phyloP scores from a whole-genome alignment of 2,888 invertebrate species.

The Orchestes rusci region DNA sequence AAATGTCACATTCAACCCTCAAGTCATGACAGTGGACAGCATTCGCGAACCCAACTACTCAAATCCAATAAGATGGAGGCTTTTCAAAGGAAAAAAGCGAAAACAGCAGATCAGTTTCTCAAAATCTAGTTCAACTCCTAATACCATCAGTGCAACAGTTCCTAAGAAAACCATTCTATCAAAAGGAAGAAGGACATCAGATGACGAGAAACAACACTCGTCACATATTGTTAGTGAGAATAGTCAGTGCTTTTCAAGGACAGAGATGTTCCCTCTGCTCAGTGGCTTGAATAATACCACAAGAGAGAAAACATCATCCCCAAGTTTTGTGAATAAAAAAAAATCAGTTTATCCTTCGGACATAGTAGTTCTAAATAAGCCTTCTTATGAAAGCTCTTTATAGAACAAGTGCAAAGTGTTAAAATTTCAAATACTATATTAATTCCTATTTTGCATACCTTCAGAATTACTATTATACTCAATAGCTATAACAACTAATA shows the following conservation, averaged over 20 bases:
- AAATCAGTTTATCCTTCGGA: slow-evolving; percentile 57
- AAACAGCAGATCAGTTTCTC: slow-evolving; percentile 20
- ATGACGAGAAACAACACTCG: slow-evolving; percentile 8
- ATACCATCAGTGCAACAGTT: slow-evolving; percentile 16
- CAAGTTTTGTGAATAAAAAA: slow-evolving; percentile 54
- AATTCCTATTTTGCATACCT: too few relatives aligned
- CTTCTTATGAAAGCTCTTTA: slow-evolving; percentile 49
- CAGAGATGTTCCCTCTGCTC: slow-evolving; percentile 53
- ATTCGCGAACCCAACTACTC: slow-evolving; percentile 24
- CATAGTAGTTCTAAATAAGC: slow-evolving; percentile 35
- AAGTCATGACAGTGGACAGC: slow-evolving; percentile 33
- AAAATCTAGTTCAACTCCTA: slow-evolving; percentile 19
- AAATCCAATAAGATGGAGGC: slow-evolving; percentile 30
- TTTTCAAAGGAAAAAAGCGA: slow-evolving; percentile 30
- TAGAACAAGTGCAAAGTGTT: slow-evolving; percentile 29
- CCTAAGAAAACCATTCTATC: slow-evolving; percentile 33
- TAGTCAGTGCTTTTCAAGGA: slow-evolving; percentile 34
- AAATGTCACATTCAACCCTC: slow-evolving; percentile 44
- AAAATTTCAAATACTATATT: slow-evolving; percentile 6
- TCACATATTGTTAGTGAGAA: slow-evolving; percentile 8
- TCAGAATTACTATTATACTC: too few relatives aligned
- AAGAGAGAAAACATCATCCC: slow-evolving; percentile 41
- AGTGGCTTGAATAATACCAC: slow-evolving; percentile 45
- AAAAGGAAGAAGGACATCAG: slow-evolving; percentile 21
- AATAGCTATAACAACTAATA: too few relatives aligned